Base-by-base conservation (phyloP, 2,797 vertebrate species). In the Centropyge bicolor region DNA sequence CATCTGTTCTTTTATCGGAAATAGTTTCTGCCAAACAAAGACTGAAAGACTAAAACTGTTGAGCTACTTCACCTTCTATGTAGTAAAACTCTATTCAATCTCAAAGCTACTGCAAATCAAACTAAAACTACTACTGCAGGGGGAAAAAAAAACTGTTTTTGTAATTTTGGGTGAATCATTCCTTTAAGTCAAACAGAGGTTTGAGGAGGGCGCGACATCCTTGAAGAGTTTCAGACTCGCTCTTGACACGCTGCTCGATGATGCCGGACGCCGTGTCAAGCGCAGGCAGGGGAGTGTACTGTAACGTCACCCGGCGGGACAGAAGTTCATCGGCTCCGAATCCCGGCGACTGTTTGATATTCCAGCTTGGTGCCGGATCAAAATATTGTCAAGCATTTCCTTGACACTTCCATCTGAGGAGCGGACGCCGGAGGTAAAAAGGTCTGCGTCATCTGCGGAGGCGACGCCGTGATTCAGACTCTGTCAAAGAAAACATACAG, bases 401-500 rank as follows among this genome's bases (percentile, higher is more conserved):
- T 1, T 10, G 48, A 59, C 62, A 45, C 48, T 69, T 70, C 40
- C 38, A 31, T 74, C 51, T 60, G n/a, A 63, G 35, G 24, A 67
- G 27, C 27, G 16, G 52, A 56, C 46, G 27, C 22, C 1, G 9
- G 19, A 64, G 45, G 41, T 65, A 31, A 66, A 66, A 72, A 80
- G 51, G 65, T 82, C 63, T 52, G 20, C 48, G 55, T 70, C 62
- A 55, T 22, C 66, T 66, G 46, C 65, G 8, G 20, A 71, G 24
- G 61, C 60, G 45, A 61, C 49, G 41, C 54, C 40, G 20, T 71
- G 48, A 83, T 72, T 80, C 57, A 70, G 40, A 51, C 52, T 49
- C 70, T 6, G 3, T 68, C 66, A 64, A 52, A 60, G 31, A 49
- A 62, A 79, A 70, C 43, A 63, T 17, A 41, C 14, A 38, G 31